Conservation (phyloP, 2,888 invertebrate species). For the Deroplatys truncata region DNA sequence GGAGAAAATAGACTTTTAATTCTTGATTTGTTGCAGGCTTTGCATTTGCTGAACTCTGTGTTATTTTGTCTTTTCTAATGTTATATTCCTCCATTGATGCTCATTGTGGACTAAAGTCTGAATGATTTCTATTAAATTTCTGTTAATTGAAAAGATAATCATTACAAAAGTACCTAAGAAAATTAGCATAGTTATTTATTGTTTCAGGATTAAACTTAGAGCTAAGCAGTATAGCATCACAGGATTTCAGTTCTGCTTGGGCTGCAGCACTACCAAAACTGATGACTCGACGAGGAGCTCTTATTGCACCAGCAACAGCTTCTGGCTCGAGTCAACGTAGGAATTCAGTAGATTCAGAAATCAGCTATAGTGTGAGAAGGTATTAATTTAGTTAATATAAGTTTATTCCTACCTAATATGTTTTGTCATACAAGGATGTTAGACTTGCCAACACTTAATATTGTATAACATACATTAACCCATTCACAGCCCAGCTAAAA, state of each 20-base stretch:
- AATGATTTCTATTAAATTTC: no score
- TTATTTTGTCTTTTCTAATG: neutral
- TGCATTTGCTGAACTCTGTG: no score
- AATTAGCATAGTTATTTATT: neutral
- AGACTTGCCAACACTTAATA: no score
- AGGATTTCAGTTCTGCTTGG: conserved; percentile 88
- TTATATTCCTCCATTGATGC: no score
- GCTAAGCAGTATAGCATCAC: conserved; percentile 66
- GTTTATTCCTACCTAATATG: neutral
- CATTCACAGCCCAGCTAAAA: no score
- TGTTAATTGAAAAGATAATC: no score
- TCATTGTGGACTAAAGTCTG: no score
- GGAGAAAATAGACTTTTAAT: no score
- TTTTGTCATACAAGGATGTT: neutral
- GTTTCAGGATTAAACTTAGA: conserved; percentile 49
- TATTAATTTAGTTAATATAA: conserved; percentile 13
- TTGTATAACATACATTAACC: no score
- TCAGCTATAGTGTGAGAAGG: conserved; percentile 69
- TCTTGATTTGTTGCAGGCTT: no score
- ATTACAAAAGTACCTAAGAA: no score
- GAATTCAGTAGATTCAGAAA: conserved; percentile 60
- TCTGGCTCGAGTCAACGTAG: conserved; percentile 50
- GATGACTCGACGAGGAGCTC: conserved; percentile 77
- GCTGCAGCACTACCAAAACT: conserved; percentile 85
- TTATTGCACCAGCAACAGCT: conserved; percentile 59